A percentile compares a stretch with the other conserved stretches of the same genome.
Evolutionary conservation across 2,113 vertebrate species (phyloP).

Genomic region (Alces alces): DNA sequence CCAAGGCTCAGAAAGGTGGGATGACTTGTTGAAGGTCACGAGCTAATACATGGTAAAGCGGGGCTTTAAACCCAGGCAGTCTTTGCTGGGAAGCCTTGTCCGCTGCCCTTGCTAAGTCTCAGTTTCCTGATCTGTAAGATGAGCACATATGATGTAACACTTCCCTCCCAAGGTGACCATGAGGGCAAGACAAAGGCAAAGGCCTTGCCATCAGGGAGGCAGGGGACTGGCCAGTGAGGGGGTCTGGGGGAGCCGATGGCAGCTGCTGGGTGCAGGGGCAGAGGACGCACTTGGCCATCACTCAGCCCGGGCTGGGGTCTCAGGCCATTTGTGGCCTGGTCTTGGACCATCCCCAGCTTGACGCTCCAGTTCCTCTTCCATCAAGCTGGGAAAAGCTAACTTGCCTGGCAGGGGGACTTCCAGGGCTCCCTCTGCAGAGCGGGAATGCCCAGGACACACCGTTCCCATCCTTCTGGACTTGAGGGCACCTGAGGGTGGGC

Average conservation of each 20-base stretch:
- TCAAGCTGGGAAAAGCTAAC: not conserved
- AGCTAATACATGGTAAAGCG: not conserved
- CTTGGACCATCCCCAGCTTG: not conserved
- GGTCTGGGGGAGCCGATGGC: not conserved
- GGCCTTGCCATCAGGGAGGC: not conserved
- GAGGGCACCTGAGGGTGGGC: not conserved
- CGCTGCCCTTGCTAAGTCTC: not conserved
- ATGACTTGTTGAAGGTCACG: not conserved
- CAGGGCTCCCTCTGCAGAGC: not conserved
- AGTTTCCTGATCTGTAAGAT: not conserved
- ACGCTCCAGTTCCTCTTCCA: not conserved
- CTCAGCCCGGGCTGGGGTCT: not conserved
- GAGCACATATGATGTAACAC: accelerated
- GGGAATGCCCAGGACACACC: accelerated
- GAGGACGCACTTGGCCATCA: accelerated
- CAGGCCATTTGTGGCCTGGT: not conserved
- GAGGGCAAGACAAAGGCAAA: not conserved
- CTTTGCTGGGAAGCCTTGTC: not conserved
- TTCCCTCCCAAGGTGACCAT: not conserved
- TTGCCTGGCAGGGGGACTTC: not conserved
- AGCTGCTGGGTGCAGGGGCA: accelerated
- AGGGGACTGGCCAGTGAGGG: not conserved
- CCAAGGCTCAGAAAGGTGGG: not conserved
- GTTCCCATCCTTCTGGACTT: not conserved
- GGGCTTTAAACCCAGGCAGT: not conserved